A percentile compares a stretch with the other conserved stretches of the same genome.
phyloP scores from a whole-genome alignment of 2,113 vertebrate species.

The Leucopsar rothschildi region DNA sequence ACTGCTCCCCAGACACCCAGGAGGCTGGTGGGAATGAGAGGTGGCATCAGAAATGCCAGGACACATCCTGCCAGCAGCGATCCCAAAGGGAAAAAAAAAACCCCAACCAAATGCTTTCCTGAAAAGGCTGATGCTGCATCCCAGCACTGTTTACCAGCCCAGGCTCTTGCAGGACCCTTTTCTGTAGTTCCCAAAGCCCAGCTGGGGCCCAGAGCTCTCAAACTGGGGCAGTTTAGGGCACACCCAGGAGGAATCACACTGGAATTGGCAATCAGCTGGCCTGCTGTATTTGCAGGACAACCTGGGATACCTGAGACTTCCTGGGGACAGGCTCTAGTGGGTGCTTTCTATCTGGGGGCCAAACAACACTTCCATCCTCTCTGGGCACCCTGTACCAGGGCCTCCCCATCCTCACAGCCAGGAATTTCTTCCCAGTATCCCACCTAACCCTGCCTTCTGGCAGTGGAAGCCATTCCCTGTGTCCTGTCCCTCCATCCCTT shows the following conservation, averaged over 20 bases:
- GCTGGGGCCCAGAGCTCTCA: background rate
- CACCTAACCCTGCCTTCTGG: rapidly evolving
- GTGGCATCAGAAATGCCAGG: rapidly evolving
- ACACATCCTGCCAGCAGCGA: background rate
- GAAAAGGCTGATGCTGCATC: rapidly evolving
- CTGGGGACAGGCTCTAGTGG: background rate
- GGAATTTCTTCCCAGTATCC: background rate
- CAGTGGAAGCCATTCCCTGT: background rate
- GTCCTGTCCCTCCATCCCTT: background rate
- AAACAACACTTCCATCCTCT: too few species aligned
- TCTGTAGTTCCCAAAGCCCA: background rate
- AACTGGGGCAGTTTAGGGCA: background rate
- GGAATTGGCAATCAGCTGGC: rapidly evolving
- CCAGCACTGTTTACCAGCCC: rapidly evolving
- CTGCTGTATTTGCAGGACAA: background rate
- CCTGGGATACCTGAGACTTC: background rate
- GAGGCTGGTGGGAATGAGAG: rapidly evolving
- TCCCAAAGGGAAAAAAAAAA: background rate
- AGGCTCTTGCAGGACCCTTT: background rate
- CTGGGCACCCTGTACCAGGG: background rate
- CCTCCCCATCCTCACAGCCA: rapidly evolving
- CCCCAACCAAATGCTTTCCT: background rate
- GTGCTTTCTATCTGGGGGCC: rapidly evolving
- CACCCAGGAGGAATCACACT: rapidly evolving
- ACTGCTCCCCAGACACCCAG: background rate